These are phyloP conservation scores for Zootermopsis nevadensis DNA, from an alignment of 2,888 invertebrate genomes.

Conservation along the genomic window DNA sequence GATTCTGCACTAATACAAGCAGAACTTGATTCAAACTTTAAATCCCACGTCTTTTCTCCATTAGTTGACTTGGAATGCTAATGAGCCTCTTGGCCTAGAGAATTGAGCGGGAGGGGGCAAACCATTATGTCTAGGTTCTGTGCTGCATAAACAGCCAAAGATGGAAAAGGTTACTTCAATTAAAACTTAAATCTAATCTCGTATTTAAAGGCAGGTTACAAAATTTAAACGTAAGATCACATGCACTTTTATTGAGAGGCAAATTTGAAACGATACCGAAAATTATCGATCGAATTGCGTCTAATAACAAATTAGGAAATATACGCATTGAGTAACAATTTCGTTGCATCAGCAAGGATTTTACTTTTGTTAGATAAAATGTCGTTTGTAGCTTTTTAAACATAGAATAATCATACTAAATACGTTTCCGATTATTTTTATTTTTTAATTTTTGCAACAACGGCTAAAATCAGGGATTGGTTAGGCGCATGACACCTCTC, in stretches of 20 bases:
- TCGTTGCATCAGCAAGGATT: too few species aligned
- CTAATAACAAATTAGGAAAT: too few species aligned
- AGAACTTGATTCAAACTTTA: constrained; percentile 39
- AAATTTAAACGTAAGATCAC: neutral
- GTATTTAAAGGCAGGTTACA: neutral
- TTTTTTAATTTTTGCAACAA: too few species aligned
- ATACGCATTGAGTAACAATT: too few species aligned
- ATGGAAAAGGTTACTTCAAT: constrained; percentile 23
- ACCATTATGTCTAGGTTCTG: neutral
- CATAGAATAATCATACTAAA: too few species aligned
- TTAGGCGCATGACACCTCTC: too few species aligned
- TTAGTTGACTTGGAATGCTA: constrained; percentile 45
- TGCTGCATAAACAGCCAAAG: neutral
- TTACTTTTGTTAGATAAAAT: too few species aligned
- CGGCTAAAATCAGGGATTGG: too few species aligned
- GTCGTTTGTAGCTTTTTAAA: too few species aligned
- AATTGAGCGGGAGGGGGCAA: neutral
- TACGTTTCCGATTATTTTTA: too few species aligned
- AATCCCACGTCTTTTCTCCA: constrained; percentile 44
- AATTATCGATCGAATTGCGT: too few species aligned
- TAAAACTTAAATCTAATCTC: constrained; percentile 14
- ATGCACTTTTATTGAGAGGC: neutral
- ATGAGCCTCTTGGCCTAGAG: constrained; percentile 40
- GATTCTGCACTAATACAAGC: constrained; percentile 32
- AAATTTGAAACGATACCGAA: too few species aligned